Conservation (phyloP, 1,140 invertebrate species). For the Odontomachus brunneus region DNA sequence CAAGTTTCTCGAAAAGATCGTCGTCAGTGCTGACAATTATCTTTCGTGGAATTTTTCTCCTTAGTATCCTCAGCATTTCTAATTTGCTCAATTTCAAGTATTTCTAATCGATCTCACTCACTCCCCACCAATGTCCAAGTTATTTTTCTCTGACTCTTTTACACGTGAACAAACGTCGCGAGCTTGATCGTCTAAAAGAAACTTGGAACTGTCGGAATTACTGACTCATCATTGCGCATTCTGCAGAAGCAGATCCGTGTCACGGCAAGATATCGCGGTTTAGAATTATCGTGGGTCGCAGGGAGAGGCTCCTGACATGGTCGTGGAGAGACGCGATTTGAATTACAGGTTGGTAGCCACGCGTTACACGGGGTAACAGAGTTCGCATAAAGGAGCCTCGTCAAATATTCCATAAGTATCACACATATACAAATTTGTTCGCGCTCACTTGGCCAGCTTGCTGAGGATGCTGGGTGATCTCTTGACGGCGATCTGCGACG, state of each 20-base stretch:
- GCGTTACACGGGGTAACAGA: not conserved
- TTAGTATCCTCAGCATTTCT: too few species aligned
- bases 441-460: constrained; percentile 91
- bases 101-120: too few species aligned
- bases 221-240: constrained; percentile 38
- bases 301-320: not conserved
- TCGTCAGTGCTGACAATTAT: too few species aligned
- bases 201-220: not conserved
- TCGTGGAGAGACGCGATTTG: not conserved
- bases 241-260: constrained; percentile 60
- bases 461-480: constrained; percentile 92
- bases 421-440: constrained; percentile 2
- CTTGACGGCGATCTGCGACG: constrained; percentile 88
- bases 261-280: constrained; percentile 43
- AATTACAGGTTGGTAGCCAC: not conserved
- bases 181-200: constrained; percentile 15
- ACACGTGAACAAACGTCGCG: not conserved
- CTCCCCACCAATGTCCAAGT: not conserved
- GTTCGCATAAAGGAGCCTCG: not conserved
- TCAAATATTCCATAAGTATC: not conserved
- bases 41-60: too few species aligned
- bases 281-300: constrained; percentile 21
- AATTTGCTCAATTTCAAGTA: too few species aligned
- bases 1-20: too few species aligned
- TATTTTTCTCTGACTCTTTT: not conserved